A percentile compares a stretch with the other conserved stretches of the same genome.
Conservation (phyloP, 2,113 vertebrate species). For the Poicephalus gulielmi region DNA sequence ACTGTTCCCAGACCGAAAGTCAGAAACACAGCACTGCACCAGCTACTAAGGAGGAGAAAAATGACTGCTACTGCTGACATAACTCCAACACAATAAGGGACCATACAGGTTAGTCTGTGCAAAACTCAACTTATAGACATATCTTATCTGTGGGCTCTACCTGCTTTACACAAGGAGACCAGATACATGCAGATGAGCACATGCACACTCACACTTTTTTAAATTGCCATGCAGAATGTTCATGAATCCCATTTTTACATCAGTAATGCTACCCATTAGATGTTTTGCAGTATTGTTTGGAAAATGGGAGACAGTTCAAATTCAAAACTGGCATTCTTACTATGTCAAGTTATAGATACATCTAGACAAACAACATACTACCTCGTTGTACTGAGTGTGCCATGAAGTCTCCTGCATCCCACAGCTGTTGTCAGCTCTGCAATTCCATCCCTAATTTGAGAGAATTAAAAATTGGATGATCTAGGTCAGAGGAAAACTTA, state of each 20-base stretch:
- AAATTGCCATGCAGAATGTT: neutral
- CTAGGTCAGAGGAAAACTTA: neutral
- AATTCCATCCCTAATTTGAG: neutral
- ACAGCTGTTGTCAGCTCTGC: neutral
- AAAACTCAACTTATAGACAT: neutral
- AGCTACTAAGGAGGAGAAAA: no score
- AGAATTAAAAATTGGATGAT: neutral
- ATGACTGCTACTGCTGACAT: no score
- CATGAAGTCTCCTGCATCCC: neutral
- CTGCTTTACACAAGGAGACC: neutral
- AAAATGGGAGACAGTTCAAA: neutral
- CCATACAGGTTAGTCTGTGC: neutral
- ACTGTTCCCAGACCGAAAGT: no score
- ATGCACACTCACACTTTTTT: rapidly evolving
- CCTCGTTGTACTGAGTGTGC: neutral
- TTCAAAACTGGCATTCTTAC: neutral
- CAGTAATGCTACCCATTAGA: neutral
- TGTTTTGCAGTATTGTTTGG: neutral
- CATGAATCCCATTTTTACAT: neutral
- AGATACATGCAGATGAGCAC: neutral
- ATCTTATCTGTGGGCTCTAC: neutral
- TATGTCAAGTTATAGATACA: neutral
- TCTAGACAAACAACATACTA: neutral
- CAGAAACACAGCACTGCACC: no score
- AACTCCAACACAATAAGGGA: neutral